phyloP scores from a whole-genome alignment of 2,113 vertebrate genomes.

The Silurus glanis region DNA sequence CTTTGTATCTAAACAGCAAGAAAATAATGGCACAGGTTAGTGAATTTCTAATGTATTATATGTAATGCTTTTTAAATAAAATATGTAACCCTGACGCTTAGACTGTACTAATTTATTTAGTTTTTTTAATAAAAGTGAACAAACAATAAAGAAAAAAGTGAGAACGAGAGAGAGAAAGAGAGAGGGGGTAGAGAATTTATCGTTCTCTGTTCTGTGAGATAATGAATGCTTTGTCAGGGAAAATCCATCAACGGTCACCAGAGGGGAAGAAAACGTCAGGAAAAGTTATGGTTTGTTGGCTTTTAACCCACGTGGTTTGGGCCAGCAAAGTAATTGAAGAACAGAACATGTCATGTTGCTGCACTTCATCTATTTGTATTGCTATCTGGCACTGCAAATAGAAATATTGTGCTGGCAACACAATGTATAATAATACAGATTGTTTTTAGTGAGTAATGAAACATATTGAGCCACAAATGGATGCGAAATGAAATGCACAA shows the following conservation, averaged over 20 bases:
- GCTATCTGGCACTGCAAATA: conserved; percentile 79
- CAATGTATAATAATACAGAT: conserved; percentile 62
- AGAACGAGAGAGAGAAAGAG: background rate
- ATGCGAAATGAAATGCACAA: conserved; percentile 54
- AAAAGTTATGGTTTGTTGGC: conserved; percentile 88
- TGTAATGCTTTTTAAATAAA: conserved; percentile 36
- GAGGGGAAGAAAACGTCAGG: conserved; percentile 85
- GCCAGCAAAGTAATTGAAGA: conserved; percentile 88
- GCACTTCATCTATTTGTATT: conserved; percentile 82
- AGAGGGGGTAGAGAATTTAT: conserved; percentile 69
- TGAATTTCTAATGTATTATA: conserved; percentile 32
- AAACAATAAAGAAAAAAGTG: background rate
- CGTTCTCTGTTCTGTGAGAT: conserved; percentile 81
- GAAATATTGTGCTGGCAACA: conserved; percentile 74
- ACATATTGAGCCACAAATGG: conserved; percentile 57
- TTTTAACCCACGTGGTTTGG: conserved; percentile 87
- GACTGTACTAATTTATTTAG: conserved; percentile 65
- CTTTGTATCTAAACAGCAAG: background rate
- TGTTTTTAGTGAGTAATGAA: conserved; percentile 58
- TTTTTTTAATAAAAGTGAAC: conserved; percentile 67
- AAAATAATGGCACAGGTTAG: background rate
- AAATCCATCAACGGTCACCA: conserved; percentile 86
- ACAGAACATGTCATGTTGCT: conserved; percentile 85
- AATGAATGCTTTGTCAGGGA: conserved; percentile 85
- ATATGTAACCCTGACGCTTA: conserved; percentile 49